These are phyloP conservation scores for Oryzias woworae DNA, from an alignment of 2,113 vertebrate genomes.

Conservation along the genomic window DNA sequence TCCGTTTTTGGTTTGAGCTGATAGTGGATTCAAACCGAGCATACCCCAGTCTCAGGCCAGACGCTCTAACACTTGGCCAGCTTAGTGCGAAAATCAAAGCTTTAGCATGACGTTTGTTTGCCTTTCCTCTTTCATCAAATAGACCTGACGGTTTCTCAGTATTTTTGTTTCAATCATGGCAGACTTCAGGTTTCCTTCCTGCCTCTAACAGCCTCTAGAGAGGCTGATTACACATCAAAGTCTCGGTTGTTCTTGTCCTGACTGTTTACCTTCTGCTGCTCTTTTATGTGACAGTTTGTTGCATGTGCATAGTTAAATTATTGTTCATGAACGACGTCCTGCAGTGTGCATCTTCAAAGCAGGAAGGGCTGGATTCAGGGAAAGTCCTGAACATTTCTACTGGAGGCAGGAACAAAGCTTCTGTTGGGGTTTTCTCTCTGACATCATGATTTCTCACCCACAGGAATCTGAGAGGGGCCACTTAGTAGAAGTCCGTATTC, in stretches of 20 bases:
- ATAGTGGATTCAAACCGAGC: too few species aligned
- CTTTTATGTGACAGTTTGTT: constrained; percentile 19
- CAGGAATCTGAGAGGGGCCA: constrained; percentile 56
- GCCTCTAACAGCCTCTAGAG: background rate
- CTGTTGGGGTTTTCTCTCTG: background rate
- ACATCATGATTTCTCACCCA: background rate
- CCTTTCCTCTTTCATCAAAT: constrained; percentile 27
- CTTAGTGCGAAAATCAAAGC: too few species aligned
- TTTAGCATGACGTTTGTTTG: constrained; percentile 25
- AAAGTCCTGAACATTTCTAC: too few species aligned
- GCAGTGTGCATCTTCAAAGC: background rate
- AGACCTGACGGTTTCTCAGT: constrained; percentile 45
- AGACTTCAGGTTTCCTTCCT: constrained; percentile 54
- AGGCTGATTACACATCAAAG: constrained; percentile 57
- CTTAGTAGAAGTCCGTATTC: constrained; percentile 88
- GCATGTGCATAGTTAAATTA: constrained; percentile 3
- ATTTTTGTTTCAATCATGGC: constrained; percentile 39
- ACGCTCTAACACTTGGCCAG: too few species aligned
- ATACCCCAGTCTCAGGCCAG: too few species aligned
- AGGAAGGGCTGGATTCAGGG: background rate
- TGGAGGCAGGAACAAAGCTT: too few species aligned
- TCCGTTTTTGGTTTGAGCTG: too few species aligned
- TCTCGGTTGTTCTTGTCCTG: constrained; percentile 14
- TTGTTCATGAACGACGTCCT: constrained; percentile 13
- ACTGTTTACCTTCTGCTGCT: constrained; percentile 11